Base-by-base conservation (phyloP, 1,140 invertebrate genomes). In the Lanistes nyassanus region DNA sequence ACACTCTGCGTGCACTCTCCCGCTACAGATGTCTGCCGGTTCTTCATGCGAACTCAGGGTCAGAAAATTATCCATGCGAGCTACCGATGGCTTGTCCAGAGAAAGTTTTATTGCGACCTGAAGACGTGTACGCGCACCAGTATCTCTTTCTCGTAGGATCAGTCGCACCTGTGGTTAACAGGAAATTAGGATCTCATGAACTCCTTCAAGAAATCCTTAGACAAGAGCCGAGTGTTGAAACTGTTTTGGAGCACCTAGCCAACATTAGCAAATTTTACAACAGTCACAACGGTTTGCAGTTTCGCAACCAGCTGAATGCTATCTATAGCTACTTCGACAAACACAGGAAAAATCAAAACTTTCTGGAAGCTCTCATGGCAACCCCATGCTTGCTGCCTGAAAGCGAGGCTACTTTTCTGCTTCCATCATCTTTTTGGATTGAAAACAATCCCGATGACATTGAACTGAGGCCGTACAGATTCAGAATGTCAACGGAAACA, bases 341-440 rank as follows among this genome's bases (percentile, higher is more conserved):
- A 2, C 34, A 60, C 55, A n/a, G 2, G 31, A 13, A 36, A 37
- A 31, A 72, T 29, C 55, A 13, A 3, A 16, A 3, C 7, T 26
- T 72, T n/a, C 31, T 37, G 13, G 29, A 29, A 4, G 23, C 19
- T 60, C 16, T 72, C 21, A n/a, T 58, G 36, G 2, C 11, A 19
- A 37, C 56, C 11, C 39, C 56, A 39, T 72, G 69, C 26, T 23
- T 72, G 31, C 69, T 72, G 13, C 29, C 26, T 31, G 69, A 72
- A 29, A 58, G 53, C 26, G 69, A 56, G 39, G 53, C 31, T 9
- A 21, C 5, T 13, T 72, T 72, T 72, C 53, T 29, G 11, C 7
- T 13, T 6, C 39, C 39, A 42, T 6, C 39, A 13, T 42, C 13
- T 42, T 42, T 42, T 13, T 42, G 39, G 39, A 5, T 42, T 42